phyloP scores from a whole-genome alignment of 2,797 vertebrate genomes.

The Mus caroli region DNA sequence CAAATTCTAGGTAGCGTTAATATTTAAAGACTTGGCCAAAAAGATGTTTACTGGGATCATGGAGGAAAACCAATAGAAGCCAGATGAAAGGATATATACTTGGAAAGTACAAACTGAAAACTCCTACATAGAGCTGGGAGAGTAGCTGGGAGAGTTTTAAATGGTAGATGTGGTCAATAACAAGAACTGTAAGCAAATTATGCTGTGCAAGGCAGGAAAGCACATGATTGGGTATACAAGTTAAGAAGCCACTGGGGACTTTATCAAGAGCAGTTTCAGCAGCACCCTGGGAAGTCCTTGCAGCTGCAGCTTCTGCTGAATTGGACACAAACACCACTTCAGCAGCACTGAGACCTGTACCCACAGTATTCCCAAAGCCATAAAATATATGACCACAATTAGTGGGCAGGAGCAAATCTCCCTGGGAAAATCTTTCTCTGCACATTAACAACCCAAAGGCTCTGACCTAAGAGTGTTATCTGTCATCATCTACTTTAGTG shows the following conservation, averaged over 20 bases:
- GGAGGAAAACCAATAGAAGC: background rate
- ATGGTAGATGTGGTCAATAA: background rate
- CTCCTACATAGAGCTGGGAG: background rate
- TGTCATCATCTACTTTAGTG: conserved; percentile 73
- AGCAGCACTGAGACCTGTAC: conserved; percentile 30
- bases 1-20: conserved; percentile 37
- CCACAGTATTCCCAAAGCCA: conserved; percentile 74
- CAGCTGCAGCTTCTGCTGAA: conserved; percentile 36
- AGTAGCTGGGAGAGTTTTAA: background rate
- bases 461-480: conserved; percentile 57
- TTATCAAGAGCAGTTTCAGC: conserved; percentile 24
- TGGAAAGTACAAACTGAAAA: background rate
- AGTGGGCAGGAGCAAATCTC: conserved; percentile 75
- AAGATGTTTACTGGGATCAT: conserved; percentile 5
- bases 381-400: conserved; percentile 81
- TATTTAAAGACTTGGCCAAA: conserved; percentile 58
- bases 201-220: background rate
- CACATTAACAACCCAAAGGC: conserved; percentile 69
- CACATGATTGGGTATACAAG: conserved; percentile 15
- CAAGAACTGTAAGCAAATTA: conserved; percentile 8
- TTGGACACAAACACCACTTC: conserved; percentile 35
- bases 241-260: conserved; percentile 14
- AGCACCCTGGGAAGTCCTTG: conserved; percentile 4
- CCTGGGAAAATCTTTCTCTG: conserved; percentile 65
- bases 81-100: background rate